Evolutionary conservation across 2,113 vertebrate species (phyloP).

Genomic region (Pachycephala philippinensis): DNA sequence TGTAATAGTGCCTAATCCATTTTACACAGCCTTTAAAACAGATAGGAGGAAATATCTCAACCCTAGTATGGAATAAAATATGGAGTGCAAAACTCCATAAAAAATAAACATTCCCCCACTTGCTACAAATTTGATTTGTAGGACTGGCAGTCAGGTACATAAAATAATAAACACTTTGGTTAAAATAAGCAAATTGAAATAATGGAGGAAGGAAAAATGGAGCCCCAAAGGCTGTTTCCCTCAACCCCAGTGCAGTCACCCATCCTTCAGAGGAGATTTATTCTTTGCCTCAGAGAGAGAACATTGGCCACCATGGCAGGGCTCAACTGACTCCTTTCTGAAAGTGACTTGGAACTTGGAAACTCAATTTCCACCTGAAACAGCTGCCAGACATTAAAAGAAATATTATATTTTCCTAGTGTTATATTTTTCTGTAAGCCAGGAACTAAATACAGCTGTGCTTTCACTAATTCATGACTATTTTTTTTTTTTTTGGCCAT

Average conservation of each 20-base stretch:
- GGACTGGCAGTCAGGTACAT: neutral
- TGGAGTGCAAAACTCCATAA: neutral
- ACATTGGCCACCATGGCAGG: accelerated
- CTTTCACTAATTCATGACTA: neutral
- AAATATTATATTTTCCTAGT: neutral
- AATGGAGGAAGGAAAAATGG: neutral
- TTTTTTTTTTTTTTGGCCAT: neutral
- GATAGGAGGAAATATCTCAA: neutral
- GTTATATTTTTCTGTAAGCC: neutral
- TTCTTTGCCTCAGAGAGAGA: neutral
- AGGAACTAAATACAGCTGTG: neutral
- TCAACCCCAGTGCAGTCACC: neutral
- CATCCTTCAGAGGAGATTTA: neutral
- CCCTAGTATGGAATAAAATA: neutral
- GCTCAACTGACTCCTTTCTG: neutral
- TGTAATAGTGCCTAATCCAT: neutral
- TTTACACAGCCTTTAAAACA: neutral
- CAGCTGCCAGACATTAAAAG: neutral
- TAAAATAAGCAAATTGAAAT: neutral
- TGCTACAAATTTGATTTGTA: neutral
- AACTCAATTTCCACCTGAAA: constrained; percentile 10
- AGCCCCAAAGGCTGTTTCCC: neutral
- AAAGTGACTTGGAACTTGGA: neutral
- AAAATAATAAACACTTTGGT: neutral
- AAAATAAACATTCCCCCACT: neutral